These are phyloP conservation scores for Onychostoma macrolepis DNA, from an alignment of 2,113 vertebrate genomes.

Conservation along the genomic window DNA sequence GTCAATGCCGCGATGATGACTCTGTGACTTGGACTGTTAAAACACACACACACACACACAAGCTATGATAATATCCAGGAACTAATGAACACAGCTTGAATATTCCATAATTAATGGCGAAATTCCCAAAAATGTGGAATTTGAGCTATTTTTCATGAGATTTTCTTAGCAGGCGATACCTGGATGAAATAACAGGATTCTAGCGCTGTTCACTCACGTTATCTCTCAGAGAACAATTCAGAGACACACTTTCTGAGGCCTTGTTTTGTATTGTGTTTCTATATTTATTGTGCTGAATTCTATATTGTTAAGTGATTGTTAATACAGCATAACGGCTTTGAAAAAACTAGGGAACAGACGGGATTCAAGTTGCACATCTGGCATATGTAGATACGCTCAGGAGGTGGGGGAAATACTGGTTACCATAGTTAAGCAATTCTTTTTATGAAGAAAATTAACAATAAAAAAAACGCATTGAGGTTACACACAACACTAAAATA, in stretches of 20 bases:
- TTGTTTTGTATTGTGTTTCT: slow-evolving; percentile 54
- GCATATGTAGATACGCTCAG: not conserved
- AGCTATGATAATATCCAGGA: slow-evolving; percentile 32
- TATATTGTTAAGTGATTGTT: slow-evolving; percentile 39
- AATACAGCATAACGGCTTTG: slow-evolving; percentile 25
- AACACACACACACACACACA: slow-evolving; percentile 12
- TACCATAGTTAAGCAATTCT: not conserved
- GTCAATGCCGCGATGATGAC: slow-evolving; percentile 56
- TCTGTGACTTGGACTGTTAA: slow-evolving; percentile 57
- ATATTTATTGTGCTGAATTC: slow-evolving; percentile 35
- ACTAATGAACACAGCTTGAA: not conserved
- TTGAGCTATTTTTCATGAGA: not conserved
- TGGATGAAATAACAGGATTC: slow-evolving; percentile 1
- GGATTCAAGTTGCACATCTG: not conserved
- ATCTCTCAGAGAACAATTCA: slow-evolving; percentile 46
- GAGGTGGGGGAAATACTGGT: not conserved
- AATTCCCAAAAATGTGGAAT: not conserved
- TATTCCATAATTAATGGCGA: not conserved
- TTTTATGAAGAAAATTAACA: not conserved
- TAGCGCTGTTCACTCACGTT: slow-evolving; percentile 41
- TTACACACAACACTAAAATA: not conserved
- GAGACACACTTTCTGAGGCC: slow-evolving; percentile 47
- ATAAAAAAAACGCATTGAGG: not conserved
- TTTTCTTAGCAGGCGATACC: not conserved
- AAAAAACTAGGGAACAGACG: not conserved